Evolutionary conservation across 1,140 invertebrate genomes (phyloP).

Genomic region (Kradibia gibbosae): DNA sequence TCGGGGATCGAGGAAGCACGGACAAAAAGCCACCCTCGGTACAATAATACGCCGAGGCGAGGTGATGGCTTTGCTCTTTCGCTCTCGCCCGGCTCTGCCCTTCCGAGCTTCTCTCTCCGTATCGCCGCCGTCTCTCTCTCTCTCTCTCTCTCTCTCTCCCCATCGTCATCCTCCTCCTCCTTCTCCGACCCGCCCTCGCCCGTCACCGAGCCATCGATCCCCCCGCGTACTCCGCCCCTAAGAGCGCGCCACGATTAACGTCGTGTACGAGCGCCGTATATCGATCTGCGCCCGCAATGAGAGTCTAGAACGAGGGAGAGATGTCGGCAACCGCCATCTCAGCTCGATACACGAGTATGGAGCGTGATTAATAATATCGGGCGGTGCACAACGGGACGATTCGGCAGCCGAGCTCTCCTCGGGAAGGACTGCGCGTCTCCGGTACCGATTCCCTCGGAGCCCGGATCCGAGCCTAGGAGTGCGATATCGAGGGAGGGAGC

Average conservation of each 20-base stretch:
- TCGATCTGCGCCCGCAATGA: constrained; percentile 35
- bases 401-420: constrained; percentile 18
- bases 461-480: neutral
- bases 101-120: constrained; percentile 17
- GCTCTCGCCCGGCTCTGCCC: neutral
- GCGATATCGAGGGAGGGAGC: neutral
- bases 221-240: too few relatives aligned
- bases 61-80: neutral
- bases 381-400: constrained; percentile 37
- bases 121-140: too few relatives aligned
- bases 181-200: too few relatives aligned
- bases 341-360: constrained; percentile 28
- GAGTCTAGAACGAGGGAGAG: constrained; percentile 11
- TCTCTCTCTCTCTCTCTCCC: too few relatives aligned
- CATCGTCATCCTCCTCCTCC: too few relatives aligned
- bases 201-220: too few relatives aligned
- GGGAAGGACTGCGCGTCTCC: constrained; percentile 42
- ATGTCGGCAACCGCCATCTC: neutral
- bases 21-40: too few relatives aligned
- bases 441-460: constrained; percentile 33
- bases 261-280: constrained; percentile 28
- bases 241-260: constrained; percentile 7
- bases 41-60: neutral
- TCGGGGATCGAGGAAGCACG: too few relatives aligned
- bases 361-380: constrained; percentile 47